Evolutionary conservation across 2,797 vertebrate species (phyloP).

Genomic region (Loriculus beryllinus): DNA sequence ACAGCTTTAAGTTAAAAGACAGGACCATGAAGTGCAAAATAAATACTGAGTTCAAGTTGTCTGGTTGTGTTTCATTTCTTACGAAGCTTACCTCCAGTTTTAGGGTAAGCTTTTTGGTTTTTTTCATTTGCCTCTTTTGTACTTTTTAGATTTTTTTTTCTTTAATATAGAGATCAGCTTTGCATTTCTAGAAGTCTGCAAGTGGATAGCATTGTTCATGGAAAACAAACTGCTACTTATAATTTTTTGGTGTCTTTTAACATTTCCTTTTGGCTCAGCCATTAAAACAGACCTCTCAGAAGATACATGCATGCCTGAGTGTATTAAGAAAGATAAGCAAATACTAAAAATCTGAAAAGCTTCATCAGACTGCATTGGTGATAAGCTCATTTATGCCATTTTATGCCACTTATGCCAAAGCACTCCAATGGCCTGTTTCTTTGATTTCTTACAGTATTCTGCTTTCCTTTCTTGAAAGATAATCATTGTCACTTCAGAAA

Average conservation of each 20-base stretch:
- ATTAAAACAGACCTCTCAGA: background rate
- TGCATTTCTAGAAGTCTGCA: background rate
- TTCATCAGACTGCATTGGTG: background rate
- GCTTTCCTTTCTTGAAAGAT: slow-evolving; percentile 17
- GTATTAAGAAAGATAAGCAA: slow-evolving; percentile 23
- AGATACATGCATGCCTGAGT: background rate
- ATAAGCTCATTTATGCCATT: background rate
- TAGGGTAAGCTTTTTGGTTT: fast-evolving
- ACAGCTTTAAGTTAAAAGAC: background rate
- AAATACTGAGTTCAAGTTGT: background rate
- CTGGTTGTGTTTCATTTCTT: background rate
- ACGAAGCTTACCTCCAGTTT: background rate
- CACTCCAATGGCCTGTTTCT: background rate
- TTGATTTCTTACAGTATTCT: background rate
- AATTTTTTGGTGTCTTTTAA: background rate
- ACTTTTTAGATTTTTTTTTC: background rate
- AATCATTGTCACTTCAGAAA: slow-evolving; percentile 5
- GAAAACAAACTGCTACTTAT: background rate
- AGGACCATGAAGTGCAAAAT: background rate
- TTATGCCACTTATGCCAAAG: background rate
- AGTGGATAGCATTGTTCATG: background rate
- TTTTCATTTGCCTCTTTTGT: background rate
- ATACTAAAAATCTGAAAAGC: slow-evolving; percentile 7
- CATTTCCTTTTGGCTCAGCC: background rate
- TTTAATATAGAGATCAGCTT: background rate